Conservation (phyloP, 1,140 invertebrate genomes). For the Lethocerus indicus region DNA sequence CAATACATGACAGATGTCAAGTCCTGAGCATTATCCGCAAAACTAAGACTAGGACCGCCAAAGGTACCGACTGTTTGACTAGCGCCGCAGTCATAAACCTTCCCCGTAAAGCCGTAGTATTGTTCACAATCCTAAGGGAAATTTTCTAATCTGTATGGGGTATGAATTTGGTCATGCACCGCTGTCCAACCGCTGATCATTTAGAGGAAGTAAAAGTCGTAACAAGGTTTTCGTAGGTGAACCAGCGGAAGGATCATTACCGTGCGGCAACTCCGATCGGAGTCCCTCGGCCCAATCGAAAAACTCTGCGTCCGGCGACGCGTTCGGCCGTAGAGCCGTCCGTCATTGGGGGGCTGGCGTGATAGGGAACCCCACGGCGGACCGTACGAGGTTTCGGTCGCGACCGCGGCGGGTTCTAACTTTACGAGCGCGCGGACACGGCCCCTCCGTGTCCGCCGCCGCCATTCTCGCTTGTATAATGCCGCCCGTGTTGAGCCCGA, state of each 20-base stretch:
- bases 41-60: too few relatives aligned
- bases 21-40: too few relatives aligned
- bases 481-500: too few relatives aligned
- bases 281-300: background rate
- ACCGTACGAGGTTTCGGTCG: background rate
- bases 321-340: background rate
- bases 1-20: too few relatives aligned
- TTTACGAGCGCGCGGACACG: background rate
- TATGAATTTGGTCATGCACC: too few relatives aligned
- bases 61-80: too few relatives aligned
- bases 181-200: too few relatives aligned
- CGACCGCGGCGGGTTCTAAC: background rate
- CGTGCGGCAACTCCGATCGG: conserved; percentile 14
- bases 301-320: background rate
- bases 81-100: too few relatives aligned
- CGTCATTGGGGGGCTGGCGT: background rate
- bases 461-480: too few relatives aligned
- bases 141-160: too few relatives aligned
- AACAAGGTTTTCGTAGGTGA: conserved; percentile 79
- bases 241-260: conserved; percentile 72
- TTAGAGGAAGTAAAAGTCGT: conserved; percentile 78
- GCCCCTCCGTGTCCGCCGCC: background rate
- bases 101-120: too few relatives aligned
- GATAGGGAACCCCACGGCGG: background rate
- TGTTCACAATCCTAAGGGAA: too few relatives aligned